Base-by-base conservation (phyloP, 2,888 invertebrate species). In the Escarpia spicata region DNA sequence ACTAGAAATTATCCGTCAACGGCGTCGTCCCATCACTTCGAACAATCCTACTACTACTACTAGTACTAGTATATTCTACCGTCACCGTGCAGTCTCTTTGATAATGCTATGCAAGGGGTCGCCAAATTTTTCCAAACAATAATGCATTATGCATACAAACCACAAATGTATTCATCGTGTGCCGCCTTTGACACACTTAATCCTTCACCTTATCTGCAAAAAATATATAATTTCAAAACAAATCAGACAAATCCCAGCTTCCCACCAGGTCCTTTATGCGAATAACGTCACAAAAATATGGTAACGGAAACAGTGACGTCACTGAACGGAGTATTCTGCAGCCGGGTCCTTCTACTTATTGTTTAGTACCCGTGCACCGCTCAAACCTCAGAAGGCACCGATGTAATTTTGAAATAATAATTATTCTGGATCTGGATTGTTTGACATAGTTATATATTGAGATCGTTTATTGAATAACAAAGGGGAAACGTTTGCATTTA, bases 271-370 rank as follows among this genome's bases (percentile, higher is more conserved):
- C 75, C 75, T 75, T 75, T 75, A 75, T 75, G 75, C 75, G 75
- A 75, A 75, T 75, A 75, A 75, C 75, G 75, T 75, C 75, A 75
- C 75, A 75, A 75, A 75, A 75, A 75, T 75, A 75, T 75, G 75
- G 75, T 75, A 75, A 75, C 75, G 75, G 75, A 75, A 75, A 75
- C 75, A 75, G 75, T 75, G 75, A 75, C 75, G 75, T 75, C 75
- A 75, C 75, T 75, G 75, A 75, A 26, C 75, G 75, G 75, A 75
- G 75, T 75, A 75, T 75, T 75, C 75, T 75, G 75, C 75, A 75
- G 75, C 75, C 75, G 75, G 19, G 26, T 75, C 75, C 26, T 75
- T n/a, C n/a, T 19, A 75, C 6, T 75, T n/a, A 75, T 2, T 75
- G 3, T 19, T 26, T 75, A 26, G 26, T 52, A 15, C 15, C 52